Base-by-base conservation (phyloP, 2,113 vertebrate genomes). In the Macrotis lagotis region DNA sequence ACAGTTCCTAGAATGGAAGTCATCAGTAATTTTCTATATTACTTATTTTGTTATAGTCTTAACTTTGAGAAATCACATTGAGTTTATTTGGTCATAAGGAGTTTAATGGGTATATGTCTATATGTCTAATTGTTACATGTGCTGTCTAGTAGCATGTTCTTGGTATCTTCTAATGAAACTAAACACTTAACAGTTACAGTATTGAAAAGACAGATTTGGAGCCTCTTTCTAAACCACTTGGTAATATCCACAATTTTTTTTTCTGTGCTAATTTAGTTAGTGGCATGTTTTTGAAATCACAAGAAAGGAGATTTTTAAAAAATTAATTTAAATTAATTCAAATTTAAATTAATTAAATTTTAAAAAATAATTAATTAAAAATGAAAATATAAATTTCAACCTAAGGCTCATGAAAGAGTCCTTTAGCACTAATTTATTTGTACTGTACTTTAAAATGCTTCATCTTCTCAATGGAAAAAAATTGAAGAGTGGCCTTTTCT, bases 371-470 rank as follows among this genome's bases (percentile, higher is more conserved):
- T 44, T 83, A 83, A 83, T 83, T 44, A 8, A 47, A 25, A 83
- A 83, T 50, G 37, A 50, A 48, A 88, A 53, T 31, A 48, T 49
- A 37, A 6, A 44, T 48, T 49, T 92, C n/a, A 92, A 25, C 3
- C 0, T 51, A 89, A 94, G 12, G 51, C 44, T 91, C 37, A 50
- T 91, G 91, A 90, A 3, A 1, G 3, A 3, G 24, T 93, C 55
- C 31, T 28, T 92, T 93, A 51, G 51, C 14, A 48, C 28, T 28
- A n/a, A 5, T 12, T 50, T 90, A 88, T 83, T 24, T 24, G 37
- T 83, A 24, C 66, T 44, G 26, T 83, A 44, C 66, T 93, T 66
- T 48, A 90, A 96, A 93, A 8, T 48, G 53, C n/a, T 88, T 90
- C 22, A 28, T 37, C 48, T 74, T 96, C 47, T 55, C 48, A 14